Percentiles rank a stretch among this genome's conserved stretches.
Evolutionary conservation across 92 coral and sea anemone species (phyloP).

Genomic region (Siderastrea radians): DNA sequence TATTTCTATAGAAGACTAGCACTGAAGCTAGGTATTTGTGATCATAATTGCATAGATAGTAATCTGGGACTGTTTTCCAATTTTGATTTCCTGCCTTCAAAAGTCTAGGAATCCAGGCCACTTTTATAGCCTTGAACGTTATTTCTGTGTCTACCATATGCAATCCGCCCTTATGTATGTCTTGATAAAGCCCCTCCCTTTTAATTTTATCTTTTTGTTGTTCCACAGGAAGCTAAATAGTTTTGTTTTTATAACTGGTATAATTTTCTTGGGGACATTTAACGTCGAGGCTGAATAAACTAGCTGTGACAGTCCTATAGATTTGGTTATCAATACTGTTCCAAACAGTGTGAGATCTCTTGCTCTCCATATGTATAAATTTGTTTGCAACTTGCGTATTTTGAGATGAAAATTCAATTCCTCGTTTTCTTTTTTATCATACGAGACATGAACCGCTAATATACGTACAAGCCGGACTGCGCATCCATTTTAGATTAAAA

Average conservation of each 20-base stretch:
- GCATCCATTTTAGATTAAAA: no score
- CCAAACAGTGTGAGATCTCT: slow-evolving; percentile 32
- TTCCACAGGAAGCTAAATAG: slow-evolving; percentile 11
- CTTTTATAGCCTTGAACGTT: no score
- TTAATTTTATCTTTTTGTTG: slow-evolving; percentile 10
- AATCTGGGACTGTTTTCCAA: no score
- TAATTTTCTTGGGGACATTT: background rate
- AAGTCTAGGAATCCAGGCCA: no score
- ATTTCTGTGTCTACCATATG: no score
- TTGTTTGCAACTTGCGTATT: background rate
- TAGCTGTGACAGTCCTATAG: slow-evolving; percentile 9
- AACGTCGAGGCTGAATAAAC: slow-evolving; percentile 13
- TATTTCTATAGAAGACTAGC: no score
- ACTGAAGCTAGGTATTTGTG: no score
- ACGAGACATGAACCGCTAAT: background rate
- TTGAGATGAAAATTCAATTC: background rate
- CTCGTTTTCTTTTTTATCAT: background rate
- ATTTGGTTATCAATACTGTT: slow-evolving; percentile 9
- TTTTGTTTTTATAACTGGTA: background rate
- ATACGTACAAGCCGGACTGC: no score
- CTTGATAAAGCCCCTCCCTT: background rate
- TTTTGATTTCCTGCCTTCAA: no score
- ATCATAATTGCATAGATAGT: no score
- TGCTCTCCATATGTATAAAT: slow-evolving; percentile 13
- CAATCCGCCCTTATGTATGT: background rate